Base-by-base conservation (phyloP, 2,113 vertebrate genomes). In the Daboia siamensis region DNA sequence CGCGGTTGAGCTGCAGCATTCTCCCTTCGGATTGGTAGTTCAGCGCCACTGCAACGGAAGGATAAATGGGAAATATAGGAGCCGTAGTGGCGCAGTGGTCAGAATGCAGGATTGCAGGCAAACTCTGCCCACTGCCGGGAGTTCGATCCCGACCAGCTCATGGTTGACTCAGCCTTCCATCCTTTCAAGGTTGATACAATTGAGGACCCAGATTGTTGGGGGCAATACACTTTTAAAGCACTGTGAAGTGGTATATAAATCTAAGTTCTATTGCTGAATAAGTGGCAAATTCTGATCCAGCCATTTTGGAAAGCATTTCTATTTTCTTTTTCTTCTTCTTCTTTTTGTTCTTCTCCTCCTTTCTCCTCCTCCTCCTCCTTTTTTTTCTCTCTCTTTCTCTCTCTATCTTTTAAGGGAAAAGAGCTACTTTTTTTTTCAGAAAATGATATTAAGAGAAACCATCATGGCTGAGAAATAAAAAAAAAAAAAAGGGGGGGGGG, bases 21-120 rank as follows among this genome's bases (percentile, higher is more conserved):
- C 99, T 98, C 23, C 99, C 99, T 94, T 99, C 99, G 0, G 99
- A 98, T 97, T 99, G 99, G 96, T 99, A 99, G 97, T 99, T 99
- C 56, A 99, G 97, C 24, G 99, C 99, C 39, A 99, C 99, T 99
- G 94, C 9, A 4, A 8, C 2, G 61, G 55, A 21, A 1, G 55
- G 24, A 1, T 13, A 54, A 2, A 13, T 2, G 48, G 20, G 5
- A 7, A 1, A 24, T 33, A 1, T 15, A 2, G 13, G 64, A 33
- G 61, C 61, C 26, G 0, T 29, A 10, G 26, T 12, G 61, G 61
- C 29, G 9, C 29, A 2, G 12, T 13, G 29, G 11, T n/a, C 61
- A n/a, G 61, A n/a, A 64, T 64, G 61, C 26, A 69, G 26, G 61
- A n/a, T 13, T 1, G 26, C 11, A 10, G 61, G 29, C 29, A 12